Base-by-base conservation (phyloP, 1,140 invertebrate species). In the Aradophagus sp. region DNA sequence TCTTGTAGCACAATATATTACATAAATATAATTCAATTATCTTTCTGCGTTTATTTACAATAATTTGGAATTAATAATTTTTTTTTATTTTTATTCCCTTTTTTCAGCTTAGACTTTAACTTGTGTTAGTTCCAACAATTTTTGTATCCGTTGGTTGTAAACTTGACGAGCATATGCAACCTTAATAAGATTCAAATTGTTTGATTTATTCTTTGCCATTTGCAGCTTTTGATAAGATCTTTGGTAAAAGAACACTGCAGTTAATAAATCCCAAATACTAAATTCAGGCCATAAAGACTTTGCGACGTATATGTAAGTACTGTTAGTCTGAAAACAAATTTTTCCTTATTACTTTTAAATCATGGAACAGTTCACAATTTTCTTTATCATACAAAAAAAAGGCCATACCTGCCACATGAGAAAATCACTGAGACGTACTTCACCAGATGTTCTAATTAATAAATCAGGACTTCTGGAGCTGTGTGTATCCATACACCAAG, bases 371-470 rank as follows among this genome's bases (percentile, higher is more conserved):
- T 23, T 23, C 4, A 23, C 20, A 23, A 23, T 23, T 23, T 23
- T 23, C 4, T 5, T 23, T 23, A n/a, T n/a, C n/a, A n/a, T n/a
- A n/a, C n/a, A 23, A 23, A 17, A 2, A 23, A 10, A 14, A 14
- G n/a, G 38, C 45, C 7, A 26, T 8, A 94, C 94, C 91, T 99
- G 97, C 96, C 96, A 99, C 47, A 99, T 85, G 59, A 99, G 87
- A 82, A 99, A 99, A 86, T 99, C 98, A 79, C 96, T 98, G 0
- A 99, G 87, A 70, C 98, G 87, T 2, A 93, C 90, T 89, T 99
- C 98, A 13, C 97, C 97, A 0, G 97, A 99, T 10, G 97, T 99
- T 74, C 98, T 88, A 20, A 99, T 92, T 4, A 99, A 84, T 48
- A 99, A 83, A 84, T 99, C 97, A 15, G 96, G 93, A 67, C 91